Base-by-base conservation (phyloP, 2,888 invertebrate species). In the Tetropium fuscum region DNA sequence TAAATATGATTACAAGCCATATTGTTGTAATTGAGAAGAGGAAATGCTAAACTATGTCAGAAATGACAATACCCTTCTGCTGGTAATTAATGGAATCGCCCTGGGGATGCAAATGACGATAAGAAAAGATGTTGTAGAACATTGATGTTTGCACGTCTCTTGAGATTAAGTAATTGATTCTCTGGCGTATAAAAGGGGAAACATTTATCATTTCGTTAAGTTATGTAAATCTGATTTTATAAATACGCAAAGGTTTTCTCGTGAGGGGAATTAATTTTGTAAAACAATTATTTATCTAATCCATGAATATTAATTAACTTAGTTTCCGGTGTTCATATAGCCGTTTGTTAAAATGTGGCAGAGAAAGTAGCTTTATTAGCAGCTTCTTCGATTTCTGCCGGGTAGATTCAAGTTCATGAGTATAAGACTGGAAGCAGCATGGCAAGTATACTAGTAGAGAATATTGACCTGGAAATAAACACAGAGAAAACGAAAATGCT, bases 151-250 rank as follows among this genome's bases (percentile, higher is more conserved):
- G 36, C 48, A 36, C 36, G 25, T 36, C 19, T 36, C 22, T 22
- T 7, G 30, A n/a, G 48, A 36, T 13, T 36, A 36, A 36, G 36
- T 48, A 48, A 36, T 48, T 36, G 36, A 48, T 48, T 36, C 22
- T 38, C 48, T 48, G 36, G 36, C 36, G 36, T 19, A 1, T 32
- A 22, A 20, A 36, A 22, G 8, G 25, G n/a, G 19, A 36, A 22
- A 10, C 48, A 36, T 48, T 48, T 36, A 48, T 22, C 18, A 22
- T 20, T 20, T 13, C 22, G 30, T 48, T 36, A 20, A 48, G 38
- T 30, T 22, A 48, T 48, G 48, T 36, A 48, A 48, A 48, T 48
- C 22, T n/a, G 22, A 36, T 36, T 47, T 34, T 48, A 38, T 36
- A 36, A 22, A 36, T 36, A 22, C 16, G 48, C 25, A 22, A 36